A percentile compares a stretch with the other conserved stretches of the same genome.
Conservation (phyloP, 1,140 invertebrate species). For the Cydia fagiglandana region DNA sequence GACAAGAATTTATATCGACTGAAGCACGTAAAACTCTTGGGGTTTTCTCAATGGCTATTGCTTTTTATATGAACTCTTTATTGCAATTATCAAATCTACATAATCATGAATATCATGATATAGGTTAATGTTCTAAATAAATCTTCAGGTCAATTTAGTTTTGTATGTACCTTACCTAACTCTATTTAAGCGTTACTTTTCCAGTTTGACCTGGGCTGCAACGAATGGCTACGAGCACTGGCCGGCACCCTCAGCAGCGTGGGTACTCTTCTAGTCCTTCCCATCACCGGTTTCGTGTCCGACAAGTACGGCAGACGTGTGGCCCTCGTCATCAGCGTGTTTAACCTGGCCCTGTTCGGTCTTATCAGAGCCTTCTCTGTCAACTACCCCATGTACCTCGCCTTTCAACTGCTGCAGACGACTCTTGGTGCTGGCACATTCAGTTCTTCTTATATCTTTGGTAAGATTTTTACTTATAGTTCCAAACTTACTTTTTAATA, state of each 20-base stretch:
- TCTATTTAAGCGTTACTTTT: slow-evolving; percentile 36
- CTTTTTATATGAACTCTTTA: too few relatives aligned
- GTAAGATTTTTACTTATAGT: slow-evolving; percentile 46
- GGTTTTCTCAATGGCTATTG: too few relatives aligned
- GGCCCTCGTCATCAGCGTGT: slow-evolving; percentile 82
- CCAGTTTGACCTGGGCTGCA: slow-evolving; percentile 61
- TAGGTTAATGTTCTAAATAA: too few relatives aligned
- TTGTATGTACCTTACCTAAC: neutral
- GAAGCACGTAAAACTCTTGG: too few relatives aligned
- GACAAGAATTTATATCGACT: too few relatives aligned
- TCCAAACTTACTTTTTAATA: neutral
- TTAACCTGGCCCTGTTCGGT: slow-evolving; percentile 78
- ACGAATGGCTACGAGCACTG: slow-evolving; percentile 58
- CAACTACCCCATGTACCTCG: slow-evolving; percentile 82
- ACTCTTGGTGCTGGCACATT: slow-evolving; percentile 74
- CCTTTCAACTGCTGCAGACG: slow-evolving; percentile 83
- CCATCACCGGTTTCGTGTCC: slow-evolving; percentile 77
- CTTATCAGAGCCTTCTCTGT: slow-evolving; percentile 83
- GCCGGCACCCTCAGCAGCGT: slow-evolving; percentile 63
- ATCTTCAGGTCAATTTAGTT: too few relatives aligned
- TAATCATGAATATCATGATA: too few relatives aligned
- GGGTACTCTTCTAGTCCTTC: slow-evolving; percentile 62
- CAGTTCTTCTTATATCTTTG: slow-evolving; percentile 70
- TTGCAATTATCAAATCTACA: too few relatives aligned
- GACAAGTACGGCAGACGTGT: slow-evolving; percentile 82